Percentiles rank a stretch among this genome's conserved stretches.
Evolutionary conservation across 2,113 vertebrate species (phyloP).

Genomic region (Leptobrachium ailaonicum): DNA sequence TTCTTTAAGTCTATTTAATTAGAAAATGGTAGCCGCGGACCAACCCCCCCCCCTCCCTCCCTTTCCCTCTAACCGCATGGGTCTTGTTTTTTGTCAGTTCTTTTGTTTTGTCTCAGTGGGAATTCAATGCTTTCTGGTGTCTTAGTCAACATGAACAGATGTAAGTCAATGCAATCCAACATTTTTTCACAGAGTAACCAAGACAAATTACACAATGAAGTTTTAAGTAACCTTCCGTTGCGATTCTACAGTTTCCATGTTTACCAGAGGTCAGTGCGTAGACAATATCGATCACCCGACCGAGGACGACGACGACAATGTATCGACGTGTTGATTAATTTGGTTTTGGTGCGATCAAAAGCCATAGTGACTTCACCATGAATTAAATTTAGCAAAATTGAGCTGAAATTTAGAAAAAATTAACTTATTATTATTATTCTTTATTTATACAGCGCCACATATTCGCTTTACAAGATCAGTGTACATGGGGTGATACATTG

Average conservation of each 20-base stretch:
- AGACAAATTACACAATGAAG: neutral
- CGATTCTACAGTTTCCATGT: neutral
- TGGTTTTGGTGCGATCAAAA: neutral
- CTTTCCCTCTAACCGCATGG: neutral
- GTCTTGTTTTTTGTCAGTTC: neutral
- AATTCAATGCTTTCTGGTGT: neutral
- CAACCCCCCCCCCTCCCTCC: no score
- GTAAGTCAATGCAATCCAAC: neutral
- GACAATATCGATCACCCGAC: no score
- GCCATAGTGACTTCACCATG: neutral
- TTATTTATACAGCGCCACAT: no score
- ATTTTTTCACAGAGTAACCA: slow-evolving; percentile 3
- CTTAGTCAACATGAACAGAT: slow-evolving; percentile 9
- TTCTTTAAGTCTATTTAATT: neutral
- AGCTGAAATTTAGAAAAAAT: no score
- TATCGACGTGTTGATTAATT: neutral
- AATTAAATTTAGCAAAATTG: no score
- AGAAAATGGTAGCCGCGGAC: neutral
- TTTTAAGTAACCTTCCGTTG: neutral
- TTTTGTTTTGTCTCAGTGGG: slow-evolving; percentile 7
- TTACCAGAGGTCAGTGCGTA: no score
- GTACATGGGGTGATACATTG: no score
- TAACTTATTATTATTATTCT: no score
- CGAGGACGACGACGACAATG: neutral
- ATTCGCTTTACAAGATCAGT: no score